These are phyloP conservation scores for Chrysaora quinquecirrha DNA, from an alignment of 30 jellyfish, hydroid and myxozoan species.

Conservation along the genomic window DNA sequence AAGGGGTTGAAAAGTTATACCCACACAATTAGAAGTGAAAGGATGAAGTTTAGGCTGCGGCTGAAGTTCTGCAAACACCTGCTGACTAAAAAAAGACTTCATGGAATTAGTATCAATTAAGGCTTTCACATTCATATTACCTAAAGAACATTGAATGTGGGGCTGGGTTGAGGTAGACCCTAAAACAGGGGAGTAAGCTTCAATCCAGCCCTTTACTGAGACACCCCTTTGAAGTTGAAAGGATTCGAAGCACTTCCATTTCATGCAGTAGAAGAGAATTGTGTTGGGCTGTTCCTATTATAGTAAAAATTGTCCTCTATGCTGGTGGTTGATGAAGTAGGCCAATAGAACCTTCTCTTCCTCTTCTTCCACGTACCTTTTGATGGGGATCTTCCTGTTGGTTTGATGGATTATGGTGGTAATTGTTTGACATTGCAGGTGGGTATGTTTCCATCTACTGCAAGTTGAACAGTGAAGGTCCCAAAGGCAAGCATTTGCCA, in stretches of 20 bases:
- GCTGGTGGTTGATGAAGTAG: background rate
- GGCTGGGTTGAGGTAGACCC: background rate
- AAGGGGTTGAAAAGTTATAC: slow-evolving; percentile 57
- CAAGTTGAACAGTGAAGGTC: background rate
- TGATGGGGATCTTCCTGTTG: background rate
- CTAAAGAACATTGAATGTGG: no score
- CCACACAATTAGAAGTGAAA: no score
- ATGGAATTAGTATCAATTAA: slow-evolving; percentile 61
- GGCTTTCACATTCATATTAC: no score
- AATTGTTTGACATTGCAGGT: background rate
- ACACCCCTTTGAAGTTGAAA: no score
- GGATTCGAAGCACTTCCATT: background rate
- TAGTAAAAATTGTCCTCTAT: background rate
- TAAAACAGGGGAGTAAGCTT: background rate
- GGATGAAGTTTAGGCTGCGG: no score
- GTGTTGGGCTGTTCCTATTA: background rate
- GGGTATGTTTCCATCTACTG: background rate
- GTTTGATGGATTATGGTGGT: no score
- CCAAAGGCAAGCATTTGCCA: background rate
- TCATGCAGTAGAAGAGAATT: background rate
- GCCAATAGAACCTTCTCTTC: background rate
- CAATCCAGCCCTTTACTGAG: no score
- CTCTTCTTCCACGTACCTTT: background rate
- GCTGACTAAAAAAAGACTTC: slow-evolving; percentile 31
- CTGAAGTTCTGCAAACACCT: no score